These are phyloP conservation scores for Dendrocincla fuliginosa DNA, from an alignment of 2,797 vertebrate genomes.

Conservation along the genomic window DNA sequence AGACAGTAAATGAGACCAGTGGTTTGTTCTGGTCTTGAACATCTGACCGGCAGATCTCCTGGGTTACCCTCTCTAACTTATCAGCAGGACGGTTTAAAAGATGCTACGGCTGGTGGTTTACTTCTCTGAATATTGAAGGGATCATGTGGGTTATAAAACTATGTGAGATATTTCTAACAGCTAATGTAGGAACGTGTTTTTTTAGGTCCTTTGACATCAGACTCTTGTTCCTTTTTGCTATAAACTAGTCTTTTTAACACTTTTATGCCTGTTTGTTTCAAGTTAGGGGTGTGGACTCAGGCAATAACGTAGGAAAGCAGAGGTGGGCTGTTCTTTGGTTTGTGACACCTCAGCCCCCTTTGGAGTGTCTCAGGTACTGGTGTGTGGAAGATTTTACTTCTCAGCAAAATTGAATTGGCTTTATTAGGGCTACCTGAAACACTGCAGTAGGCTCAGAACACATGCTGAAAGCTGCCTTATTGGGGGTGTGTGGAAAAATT, in stretches of 20 bases:
- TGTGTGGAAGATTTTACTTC: not conserved
- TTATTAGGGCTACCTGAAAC: not conserved
- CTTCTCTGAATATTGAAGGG: not conserved
- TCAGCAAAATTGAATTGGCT: not conserved
- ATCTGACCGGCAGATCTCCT: not conserved
- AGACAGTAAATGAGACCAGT: not conserved
- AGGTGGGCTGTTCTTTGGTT: not conserved
- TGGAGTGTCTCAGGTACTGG: not conserved
- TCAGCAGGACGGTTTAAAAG: not conserved
- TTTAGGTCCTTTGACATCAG: not conserved
- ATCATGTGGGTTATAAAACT: not conserved
- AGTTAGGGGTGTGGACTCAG: not conserved
- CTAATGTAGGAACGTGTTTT: fast-evolving
- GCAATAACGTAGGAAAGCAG: not conserved
- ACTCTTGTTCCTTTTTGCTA: not conserved
- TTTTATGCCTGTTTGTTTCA: not conserved
- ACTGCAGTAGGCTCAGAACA: not conserved
- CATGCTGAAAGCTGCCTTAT: not conserved
- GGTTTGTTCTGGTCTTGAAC: not conserved
- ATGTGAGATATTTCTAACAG: not conserved
- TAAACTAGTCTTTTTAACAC: not conserved
- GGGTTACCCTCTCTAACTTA: not conserved
- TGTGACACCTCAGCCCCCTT: not conserved
- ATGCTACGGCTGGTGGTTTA: not conserved
- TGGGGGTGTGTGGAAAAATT: not conserved